Percentiles rank a stretch among this genome's conserved stretches.
These are phyloP conservation scores for Watsonalla binaria DNA, from an alignment of 2,888 invertebrate species.

Conservation along the genomic window DNA sequence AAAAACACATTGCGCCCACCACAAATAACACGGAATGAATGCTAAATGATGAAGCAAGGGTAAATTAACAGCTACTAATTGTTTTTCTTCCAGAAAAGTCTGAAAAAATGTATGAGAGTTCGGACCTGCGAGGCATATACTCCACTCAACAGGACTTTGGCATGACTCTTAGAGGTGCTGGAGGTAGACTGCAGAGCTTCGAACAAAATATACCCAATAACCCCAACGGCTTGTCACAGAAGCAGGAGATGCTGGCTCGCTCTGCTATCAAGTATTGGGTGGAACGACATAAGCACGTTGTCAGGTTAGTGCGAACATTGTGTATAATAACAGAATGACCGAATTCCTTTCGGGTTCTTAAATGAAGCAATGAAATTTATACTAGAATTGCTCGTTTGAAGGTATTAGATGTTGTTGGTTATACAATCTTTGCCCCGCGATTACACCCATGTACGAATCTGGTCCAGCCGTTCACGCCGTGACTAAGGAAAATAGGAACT, in stretches of 20 bases:
- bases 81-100: conserved; percentile 46
- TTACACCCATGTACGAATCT: too few species aligned
- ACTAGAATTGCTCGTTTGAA: too few species aligned
- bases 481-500: too few species aligned
- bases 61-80: neutral
- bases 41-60: too few species aligned
- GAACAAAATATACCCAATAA: conserved; percentile 72
- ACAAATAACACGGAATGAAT: too few species aligned
- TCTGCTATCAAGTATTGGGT: conserved; percentile 95
- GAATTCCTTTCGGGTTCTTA: too few species aligned
- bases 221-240: conserved; percentile 89
- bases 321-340: neutral
- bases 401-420: too few species aligned
- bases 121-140: conserved; percentile 84
- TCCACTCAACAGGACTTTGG: conserved; percentile 88
- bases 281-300: conserved; percentile 92
- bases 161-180: conserved; percentile 83
- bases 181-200: conserved; percentile 82
- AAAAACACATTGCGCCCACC: too few species aligned
- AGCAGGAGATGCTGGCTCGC: conserved; percentile 90
- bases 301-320: conserved; percentile 79
- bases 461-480: too few species aligned
- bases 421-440: too few species aligned
- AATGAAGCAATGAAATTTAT: too few species aligned
- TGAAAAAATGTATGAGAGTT: conserved; percentile 65